These are phyloP conservation scores for Tenualosa ilisha DNA, from an alignment of 2,797 vertebrate species.

Conservation along the genomic window DNA sequence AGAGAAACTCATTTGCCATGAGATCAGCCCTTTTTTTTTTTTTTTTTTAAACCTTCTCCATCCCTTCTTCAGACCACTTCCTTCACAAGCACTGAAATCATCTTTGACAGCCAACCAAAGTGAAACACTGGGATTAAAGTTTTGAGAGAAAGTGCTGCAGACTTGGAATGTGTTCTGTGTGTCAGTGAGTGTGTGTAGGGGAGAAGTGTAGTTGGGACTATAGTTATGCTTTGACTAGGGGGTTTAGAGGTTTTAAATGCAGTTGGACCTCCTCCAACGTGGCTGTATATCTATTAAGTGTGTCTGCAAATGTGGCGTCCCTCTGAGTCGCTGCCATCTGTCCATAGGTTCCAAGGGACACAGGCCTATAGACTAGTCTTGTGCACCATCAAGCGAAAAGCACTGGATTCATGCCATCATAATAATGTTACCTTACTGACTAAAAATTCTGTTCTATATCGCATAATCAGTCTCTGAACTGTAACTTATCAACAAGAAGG, in stretches of 20 bases:
- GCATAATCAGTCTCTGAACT: too few relatives aligned
- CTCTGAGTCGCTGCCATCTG: neutral
- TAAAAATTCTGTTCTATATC: too few relatives aligned
- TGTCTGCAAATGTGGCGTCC: slow-evolving; percentile 12
- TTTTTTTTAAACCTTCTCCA: too few relatives aligned
- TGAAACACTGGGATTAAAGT: neutral
- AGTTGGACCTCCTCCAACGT: slow-evolving; percentile 29
- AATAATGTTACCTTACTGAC: too few relatives aligned
- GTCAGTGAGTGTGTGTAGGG: neutral
- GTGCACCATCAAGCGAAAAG: too few relatives aligned
- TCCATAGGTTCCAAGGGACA: neutral
- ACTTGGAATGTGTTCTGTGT: neutral
- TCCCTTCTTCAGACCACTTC: neutral
- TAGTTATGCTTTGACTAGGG: slow-evolving; percentile 30
- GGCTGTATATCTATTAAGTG: slow-evolving; percentile 37
- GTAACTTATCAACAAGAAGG: too few relatives aligned
- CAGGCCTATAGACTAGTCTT: too few relatives aligned
- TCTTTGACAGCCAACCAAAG: neutral
- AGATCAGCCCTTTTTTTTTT: neutral
- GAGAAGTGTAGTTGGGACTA: slow-evolving; percentile 10
- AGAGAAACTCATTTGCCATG: neutral
- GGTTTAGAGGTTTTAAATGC: slow-evolving; percentile 31
- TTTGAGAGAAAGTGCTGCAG: neutral
- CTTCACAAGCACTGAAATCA: neutral
- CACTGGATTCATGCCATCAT: too few relatives aligned